Conservation (phyloP, 2,888 invertebrate genomes). For the Conomelus anceps region DNA sequence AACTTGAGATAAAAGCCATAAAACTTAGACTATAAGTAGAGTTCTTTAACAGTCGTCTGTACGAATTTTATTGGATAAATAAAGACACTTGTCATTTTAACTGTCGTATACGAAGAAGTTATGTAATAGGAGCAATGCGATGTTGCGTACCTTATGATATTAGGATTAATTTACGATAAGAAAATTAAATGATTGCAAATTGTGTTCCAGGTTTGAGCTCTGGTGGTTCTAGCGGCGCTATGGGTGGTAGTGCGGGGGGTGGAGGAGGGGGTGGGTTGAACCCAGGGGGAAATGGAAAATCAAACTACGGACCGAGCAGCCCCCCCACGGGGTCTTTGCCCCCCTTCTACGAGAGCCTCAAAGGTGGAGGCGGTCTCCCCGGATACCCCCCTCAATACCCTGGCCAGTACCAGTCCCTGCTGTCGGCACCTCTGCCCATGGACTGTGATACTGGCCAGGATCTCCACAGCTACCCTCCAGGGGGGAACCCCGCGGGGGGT, state of each 20-base stretch:
- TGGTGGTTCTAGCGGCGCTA: slow-evolving; percentile 55
- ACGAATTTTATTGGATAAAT: no score
- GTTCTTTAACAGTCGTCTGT: no score
- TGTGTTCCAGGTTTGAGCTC: slow-evolving; percentile 37
- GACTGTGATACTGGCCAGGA: slow-evolving; percentile 69
- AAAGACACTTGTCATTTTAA: no score
- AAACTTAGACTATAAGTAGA: no score
- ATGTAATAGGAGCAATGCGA: no score
- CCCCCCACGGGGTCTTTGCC: slow-evolving; percentile 81
- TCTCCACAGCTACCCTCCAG: slow-evolving; percentile 39
- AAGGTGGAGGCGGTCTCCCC: slow-evolving; percentile 53
- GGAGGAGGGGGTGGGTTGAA: slow-evolving; percentile 60
- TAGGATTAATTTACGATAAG: no score
- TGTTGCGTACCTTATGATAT: no score
- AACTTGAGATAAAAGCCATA: no score
- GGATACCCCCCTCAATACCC: slow-evolving; percentile 51
- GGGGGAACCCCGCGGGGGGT: slow-evolving; percentile 37
- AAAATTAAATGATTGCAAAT: no score
- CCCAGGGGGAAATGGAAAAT: slow-evolving; percentile 66
- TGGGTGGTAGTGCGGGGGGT: slow-evolving; percentile 54
- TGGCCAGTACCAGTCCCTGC: slow-evolving; percentile 50
- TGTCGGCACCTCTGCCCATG: slow-evolving; percentile 63
- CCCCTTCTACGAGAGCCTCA: slow-evolving; percentile 82
- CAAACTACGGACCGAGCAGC: slow-evolving; percentile 80
- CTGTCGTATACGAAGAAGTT: no score